These are phyloP conservation scores for Kuschelorhynchus macadamiae DNA, from an alignment of 2,888 invertebrate species.

Conservation along the genomic window DNA sequence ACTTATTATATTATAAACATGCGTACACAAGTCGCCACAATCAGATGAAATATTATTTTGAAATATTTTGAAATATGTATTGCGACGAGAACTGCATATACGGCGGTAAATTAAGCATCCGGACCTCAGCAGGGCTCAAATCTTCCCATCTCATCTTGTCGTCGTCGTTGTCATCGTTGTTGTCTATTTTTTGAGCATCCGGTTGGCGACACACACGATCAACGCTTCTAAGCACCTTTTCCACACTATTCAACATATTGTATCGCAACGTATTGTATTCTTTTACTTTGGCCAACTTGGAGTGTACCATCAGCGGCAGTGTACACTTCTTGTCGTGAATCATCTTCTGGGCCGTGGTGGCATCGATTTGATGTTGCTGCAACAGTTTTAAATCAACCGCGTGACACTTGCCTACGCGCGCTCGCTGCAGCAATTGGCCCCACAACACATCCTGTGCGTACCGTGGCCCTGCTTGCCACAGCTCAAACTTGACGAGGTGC, in stretches of 20 bases:
- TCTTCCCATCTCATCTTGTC: not conserved
- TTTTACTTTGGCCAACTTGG: not conserved
- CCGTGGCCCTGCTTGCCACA: not conserved
- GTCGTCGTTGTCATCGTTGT: not conserved
- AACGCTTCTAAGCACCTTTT: not conserved
- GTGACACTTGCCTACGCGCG: not conserved
- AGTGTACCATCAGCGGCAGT: conserved; percentile 2
- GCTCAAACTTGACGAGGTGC: not conserved
- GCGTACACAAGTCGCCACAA: too few relatives aligned
- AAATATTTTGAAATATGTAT: too few relatives aligned
- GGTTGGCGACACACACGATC: not conserved
- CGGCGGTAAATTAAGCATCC: not conserved
- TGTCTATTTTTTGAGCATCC: not conserved
- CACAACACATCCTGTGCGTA: not conserved
- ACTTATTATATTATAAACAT: too few relatives aligned
- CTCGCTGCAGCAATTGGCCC: not conserved
- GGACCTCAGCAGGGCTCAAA: not conserved
- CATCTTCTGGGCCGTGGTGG: not conserved
- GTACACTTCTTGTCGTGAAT: not conserved
- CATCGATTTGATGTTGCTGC: not conserved
- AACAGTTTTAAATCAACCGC: not conserved
- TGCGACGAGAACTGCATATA: not conserved
- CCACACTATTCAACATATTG: not conserved
- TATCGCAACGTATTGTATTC: conserved; percentile 2
- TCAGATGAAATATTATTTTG: too few relatives aligned